These are phyloP conservation scores for Stenolophus ochropezus DNA, from an alignment of 2,888 invertebrate species.

Conservation along the genomic window DNA sequence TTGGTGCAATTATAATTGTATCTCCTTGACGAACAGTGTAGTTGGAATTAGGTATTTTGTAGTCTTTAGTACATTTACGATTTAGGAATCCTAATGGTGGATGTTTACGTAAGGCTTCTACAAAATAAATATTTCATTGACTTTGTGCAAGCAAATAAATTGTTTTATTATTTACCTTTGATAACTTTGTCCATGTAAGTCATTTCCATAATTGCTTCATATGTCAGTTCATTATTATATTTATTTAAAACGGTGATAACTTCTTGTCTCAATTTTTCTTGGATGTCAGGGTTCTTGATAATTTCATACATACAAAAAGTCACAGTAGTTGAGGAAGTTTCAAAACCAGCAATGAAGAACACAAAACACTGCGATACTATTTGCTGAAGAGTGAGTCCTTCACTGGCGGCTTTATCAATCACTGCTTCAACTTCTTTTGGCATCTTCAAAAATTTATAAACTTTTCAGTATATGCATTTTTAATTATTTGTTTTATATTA, in stretches of 20 bases:
- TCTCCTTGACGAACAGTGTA: conserved; percentile 62
- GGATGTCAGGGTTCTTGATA: conserved; percentile 70
- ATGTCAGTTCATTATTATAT: conserved; percentile 69
- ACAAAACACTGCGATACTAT: conserved; percentile 71
- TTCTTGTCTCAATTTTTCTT: conserved; percentile 72
- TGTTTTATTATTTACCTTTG: conserved; percentile 65
- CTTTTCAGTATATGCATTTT: no score
- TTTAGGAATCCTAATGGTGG: conserved; percentile 67
- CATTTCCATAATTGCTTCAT: conserved; percentile 72
- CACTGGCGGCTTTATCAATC: not conserved
- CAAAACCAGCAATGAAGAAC: conserved; percentile 74
- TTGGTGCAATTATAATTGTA: conserved; percentile 64
- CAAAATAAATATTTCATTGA: not conserved
- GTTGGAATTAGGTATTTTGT: conserved; percentile 64
- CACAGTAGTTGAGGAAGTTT: conserved; percentile 73
- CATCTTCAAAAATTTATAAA: not conserved
- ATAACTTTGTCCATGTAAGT: conserved; percentile 72
- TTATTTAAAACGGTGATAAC: conserved; percentile 67
- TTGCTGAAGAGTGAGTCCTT: conserved; percentile 63
- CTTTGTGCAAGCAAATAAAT: no score
- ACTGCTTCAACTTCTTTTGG: not conserved
- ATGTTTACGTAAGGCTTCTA: conserved; percentile 69
- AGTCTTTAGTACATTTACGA: conserved; percentile 64
- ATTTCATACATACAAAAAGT: conserved; percentile 71
- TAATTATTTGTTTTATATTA: no score